A percentile compares a stretch with the other conserved stretches of the same genome.
Conservation (phyloP, 1,140 invertebrate genomes). For the Drosophila equinoxialis region DNA sequence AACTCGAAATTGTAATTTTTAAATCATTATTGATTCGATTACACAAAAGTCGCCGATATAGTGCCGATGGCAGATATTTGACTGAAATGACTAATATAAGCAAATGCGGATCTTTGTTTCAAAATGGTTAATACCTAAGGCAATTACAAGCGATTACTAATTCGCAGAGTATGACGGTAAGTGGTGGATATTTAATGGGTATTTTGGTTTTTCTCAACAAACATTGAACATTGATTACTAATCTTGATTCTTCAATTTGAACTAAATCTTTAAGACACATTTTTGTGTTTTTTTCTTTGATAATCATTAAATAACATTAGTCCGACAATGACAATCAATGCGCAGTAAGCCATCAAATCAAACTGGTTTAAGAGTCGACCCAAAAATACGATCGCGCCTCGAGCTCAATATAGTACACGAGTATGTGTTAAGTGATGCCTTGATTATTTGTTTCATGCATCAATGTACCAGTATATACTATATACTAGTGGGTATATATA, state of each 20-base stretch:
- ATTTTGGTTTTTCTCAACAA: slow-evolving; percentile 22
- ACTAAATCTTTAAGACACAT: not conserved
- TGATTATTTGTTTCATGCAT: slow-evolving; percentile 57
- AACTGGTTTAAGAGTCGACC: slow-evolving; percentile 55
- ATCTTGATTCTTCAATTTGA: slow-evolving; percentile 14
- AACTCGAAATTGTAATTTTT: slow-evolving; percentile 67
- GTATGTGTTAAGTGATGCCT: slow-evolving; percentile 45
- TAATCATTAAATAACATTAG: slow-evolving; percentile 46
- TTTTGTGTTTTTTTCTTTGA: slow-evolving; percentile 4
- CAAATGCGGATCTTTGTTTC: not conserved
- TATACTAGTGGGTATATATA: not conserved
- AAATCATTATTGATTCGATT: slow-evolving; percentile 74
- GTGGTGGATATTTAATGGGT: not conserved
- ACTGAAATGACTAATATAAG: slow-evolving; percentile 40
- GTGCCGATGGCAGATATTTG: slow-evolving; percentile 29
- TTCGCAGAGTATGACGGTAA: not conserved
- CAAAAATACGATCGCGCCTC: slow-evolving; percentile 47
- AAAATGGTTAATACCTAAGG: not conserved
- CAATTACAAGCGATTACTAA: not conserved
- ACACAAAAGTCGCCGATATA: slow-evolving; percentile 52
- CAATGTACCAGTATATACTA: slow-evolving; percentile 1
- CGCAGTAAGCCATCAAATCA: slow-evolving; percentile 11
- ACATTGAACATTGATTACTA: not conserved
- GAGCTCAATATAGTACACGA: not conserved
- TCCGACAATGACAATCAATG: slow-evolving; percentile 17